These are phyloP conservation scores for Lacerta bilineata DNA, from an alignment of 2,797 vertebrate species.

Conservation along the genomic window DNA sequence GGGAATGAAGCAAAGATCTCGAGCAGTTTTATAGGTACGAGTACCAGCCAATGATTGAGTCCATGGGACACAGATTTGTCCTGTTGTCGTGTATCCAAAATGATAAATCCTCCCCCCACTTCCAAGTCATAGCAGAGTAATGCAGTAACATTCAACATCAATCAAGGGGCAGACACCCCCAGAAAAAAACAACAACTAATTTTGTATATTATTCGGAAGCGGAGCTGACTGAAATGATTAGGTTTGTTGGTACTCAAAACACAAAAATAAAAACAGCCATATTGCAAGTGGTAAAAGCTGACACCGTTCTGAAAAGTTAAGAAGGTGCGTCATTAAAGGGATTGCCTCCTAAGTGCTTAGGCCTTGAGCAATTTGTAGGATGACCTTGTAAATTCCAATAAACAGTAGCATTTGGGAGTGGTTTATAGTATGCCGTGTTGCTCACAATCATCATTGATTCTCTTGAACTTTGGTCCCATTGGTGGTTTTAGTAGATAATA, in stretches of 20 bases:
- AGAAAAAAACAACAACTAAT: not conserved
- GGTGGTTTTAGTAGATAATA: conserved; percentile 74
- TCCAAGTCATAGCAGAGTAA: not conserved
- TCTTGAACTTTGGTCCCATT: conserved; percentile 77
- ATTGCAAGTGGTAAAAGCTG: conserved; percentile 29
- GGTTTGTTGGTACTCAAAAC: not conserved
- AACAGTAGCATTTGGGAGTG: conserved; percentile 68
- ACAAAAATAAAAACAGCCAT: not conserved
- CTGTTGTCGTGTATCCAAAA: not conserved
- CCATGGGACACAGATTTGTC: not conserved
- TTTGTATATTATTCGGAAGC: conserved; percentile 25
- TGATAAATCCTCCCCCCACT: not conserved
- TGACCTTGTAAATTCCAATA: conserved; percentile 68
- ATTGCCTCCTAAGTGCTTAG: conserved; percentile 52
- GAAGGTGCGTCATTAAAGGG: conserved; percentile 49
- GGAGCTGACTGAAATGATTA: conserved; percentile 51
- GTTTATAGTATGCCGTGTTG: conserved; percentile 64
- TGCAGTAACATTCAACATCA: not conserved
- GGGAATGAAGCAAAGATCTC: not conserved
- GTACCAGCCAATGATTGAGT: not conserved
- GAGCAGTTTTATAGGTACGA: not conserved
- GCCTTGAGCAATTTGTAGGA: conserved; percentile 61
- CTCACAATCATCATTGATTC: conserved; percentile 67
- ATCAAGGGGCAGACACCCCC: not conserved
- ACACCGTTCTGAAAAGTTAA: conserved; percentile 37